Percentiles rank a stretch among this genome's conserved stretches.
These are phyloP conservation scores for Microchrysa polita DNA, from an alignment of 2,888 invertebrate genomes.

Conservation along the genomic window DNA sequence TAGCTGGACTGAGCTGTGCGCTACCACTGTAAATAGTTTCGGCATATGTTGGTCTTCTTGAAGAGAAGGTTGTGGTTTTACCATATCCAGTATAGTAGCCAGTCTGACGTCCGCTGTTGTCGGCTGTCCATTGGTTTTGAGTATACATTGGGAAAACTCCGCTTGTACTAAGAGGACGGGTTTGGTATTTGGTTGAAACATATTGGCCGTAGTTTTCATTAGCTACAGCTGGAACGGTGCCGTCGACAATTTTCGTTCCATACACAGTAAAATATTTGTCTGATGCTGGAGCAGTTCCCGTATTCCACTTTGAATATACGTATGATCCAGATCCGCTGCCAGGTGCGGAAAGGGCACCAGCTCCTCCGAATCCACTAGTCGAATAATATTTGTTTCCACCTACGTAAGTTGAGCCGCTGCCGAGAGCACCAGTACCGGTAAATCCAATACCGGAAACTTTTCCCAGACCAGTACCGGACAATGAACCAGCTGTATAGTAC, in stretches of 20 bases:
- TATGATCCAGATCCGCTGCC: conserved; percentile 8
- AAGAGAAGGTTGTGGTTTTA: background rate
- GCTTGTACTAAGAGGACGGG: background rate
- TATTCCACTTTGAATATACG: conserved; percentile 4
- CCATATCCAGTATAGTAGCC: conserved; percentile 28
- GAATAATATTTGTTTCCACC: background rate
- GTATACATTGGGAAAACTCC: conserved; percentile 20
- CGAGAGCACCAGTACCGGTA: background rate
- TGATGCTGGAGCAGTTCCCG: background rate
- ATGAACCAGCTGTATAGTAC: background rate
- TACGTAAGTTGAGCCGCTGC: background rate
- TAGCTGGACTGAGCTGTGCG: background rate
- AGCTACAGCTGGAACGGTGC: conserved; percentile 9
- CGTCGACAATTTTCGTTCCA: conserved; percentile 3
- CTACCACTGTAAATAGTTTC: background rate
- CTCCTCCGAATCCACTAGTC: background rate
- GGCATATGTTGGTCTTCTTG: background rate
- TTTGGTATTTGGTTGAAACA: conserved; percentile 1
- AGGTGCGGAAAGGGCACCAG: background rate
- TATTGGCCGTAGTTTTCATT: background rate
- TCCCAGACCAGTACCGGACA: background rate
- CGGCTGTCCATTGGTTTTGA: conserved; percentile 24
- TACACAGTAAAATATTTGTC: conserved; percentile 5
- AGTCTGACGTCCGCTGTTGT: conserved; percentile 11
- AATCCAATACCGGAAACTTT: background rate